These are phyloP conservation scores for Agrilus biguttatus DNA, from an alignment of 2,888 invertebrate genomes.

Conservation along the genomic window DNA sequence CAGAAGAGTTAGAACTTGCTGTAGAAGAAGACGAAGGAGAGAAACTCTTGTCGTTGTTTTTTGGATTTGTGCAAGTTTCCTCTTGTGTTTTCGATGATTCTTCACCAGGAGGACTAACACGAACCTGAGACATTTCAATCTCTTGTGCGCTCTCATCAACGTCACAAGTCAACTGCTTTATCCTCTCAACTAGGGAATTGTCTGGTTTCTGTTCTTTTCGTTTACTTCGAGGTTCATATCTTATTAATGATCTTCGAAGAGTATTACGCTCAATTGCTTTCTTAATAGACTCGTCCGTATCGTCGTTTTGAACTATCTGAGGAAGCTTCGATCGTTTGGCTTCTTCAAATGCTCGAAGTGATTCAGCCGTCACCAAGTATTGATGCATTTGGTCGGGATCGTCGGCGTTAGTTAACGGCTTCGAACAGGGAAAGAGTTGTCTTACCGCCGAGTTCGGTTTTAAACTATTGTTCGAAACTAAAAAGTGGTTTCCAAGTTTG, in stretches of 20 bases:
- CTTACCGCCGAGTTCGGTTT: constrained; percentile 71
- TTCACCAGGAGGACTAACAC: constrained; percentile 53
- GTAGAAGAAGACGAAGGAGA: constrained; percentile 42
- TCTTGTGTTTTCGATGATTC: constrained; percentile 34
- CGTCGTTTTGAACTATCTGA: constrained; percentile 34
- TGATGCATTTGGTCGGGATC: constrained; percentile 29
- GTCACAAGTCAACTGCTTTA: constrained; percentile 73
- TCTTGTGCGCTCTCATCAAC: constrained; percentile 50
- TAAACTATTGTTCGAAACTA: constrained; percentile 40
- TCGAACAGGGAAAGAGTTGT: constrained; percentile 64
- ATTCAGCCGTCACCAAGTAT: constrained; percentile 58
- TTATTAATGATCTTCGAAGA: constrained; percentile 60
- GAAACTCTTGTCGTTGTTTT: constrained; percentile 40
- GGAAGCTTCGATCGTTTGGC: constrained; percentile 41
- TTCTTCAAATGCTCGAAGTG: constrained; percentile 54
- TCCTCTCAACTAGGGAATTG: constrained; percentile 71
- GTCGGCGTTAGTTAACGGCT: constrained; percentile 36
- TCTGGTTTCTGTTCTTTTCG: constrained; percentile 43
- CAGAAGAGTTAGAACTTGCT: constrained; percentile 40
- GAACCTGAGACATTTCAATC: constrained; percentile 24
- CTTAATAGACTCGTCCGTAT: constrained; percentile 51
- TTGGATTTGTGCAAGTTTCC: constrained; percentile 10
- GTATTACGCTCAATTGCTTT: constrained; percentile 75
- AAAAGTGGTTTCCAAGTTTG: constrained; percentile 39
- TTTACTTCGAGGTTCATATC: constrained; percentile 39